Evolutionary conservation across 2,888 invertebrate genomes (phyloP).

Genomic region (Furcula furcula): DNA sequence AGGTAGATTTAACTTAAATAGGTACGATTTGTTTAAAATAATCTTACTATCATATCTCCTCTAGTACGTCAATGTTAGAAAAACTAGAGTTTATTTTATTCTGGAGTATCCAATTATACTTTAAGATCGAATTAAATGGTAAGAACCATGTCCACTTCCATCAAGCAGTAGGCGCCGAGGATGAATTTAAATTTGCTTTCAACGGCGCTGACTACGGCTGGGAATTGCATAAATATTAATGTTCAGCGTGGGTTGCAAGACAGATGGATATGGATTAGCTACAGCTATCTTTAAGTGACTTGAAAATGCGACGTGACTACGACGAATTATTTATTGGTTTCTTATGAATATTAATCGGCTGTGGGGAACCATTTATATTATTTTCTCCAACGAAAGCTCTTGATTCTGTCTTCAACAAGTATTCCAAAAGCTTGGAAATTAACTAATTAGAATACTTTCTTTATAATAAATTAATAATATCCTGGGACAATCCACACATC

Average conservation of each 20-base stretch:
- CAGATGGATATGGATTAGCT: constrained; percentile 64
- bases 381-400: too few relatives aligned
- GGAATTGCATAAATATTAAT: constrained; percentile 75
- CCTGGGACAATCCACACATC: too few relatives aligned
- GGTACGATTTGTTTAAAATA: too few relatives aligned
- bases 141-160: constrained; percentile 53
- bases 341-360: constrained; percentile 49
- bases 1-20: too few relatives aligned
- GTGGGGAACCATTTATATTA: too few relatives aligned
- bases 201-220: constrained; percentile 63
- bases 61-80: too few relatives aligned
- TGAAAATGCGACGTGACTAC: constrained; percentile 25
- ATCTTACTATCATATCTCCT: too few relatives aligned
- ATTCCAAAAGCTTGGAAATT: too few relatives aligned
- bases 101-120: constrained; percentile 40
- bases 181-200: constrained; percentile 76
- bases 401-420: too few relatives aligned
- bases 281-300: constrained; percentile 41
- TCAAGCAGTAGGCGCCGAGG: constrained; percentile 62
- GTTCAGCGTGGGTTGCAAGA: constrained; percentile 51
- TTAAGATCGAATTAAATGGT: constrained; percentile 61
- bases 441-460: too few relatives aligned
- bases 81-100: constrained; percentile 8
- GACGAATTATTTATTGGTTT: constrained; percentile 32
- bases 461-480: too few relatives aligned